Percentiles rank a stretch among this genome's conserved stretches.
Evolutionary conservation across 1,140 invertebrate species (phyloP).

Genomic region (Pseudoatta argentina): DNA sequence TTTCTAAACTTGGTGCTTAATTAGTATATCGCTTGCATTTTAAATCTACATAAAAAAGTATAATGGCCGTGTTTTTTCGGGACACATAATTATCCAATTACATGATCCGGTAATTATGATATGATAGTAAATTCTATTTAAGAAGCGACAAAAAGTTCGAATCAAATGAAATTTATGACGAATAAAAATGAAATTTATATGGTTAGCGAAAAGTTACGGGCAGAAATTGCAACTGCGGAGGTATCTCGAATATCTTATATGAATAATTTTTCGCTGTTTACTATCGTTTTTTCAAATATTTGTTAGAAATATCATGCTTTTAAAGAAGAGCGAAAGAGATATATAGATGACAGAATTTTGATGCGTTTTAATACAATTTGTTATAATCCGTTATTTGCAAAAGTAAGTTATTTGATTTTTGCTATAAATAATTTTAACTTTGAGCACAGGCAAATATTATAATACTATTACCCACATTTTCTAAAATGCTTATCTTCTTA

Average conservation of each 20-base stretch:
- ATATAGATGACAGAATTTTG: not conserved
- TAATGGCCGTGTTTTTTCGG: conserved; percentile 1
- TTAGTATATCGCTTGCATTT: conserved; percentile 24
- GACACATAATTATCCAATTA: not conserved
- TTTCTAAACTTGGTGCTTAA: conserved; percentile 13
- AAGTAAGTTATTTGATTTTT: not conserved
- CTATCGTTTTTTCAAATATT: conserved; percentile 1
- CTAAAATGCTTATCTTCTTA: not conserved
- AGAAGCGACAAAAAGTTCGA: not conserved
- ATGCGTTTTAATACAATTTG: not conserved
- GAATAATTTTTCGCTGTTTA: conserved; percentile 12
- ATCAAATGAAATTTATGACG: no score
- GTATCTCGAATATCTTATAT: not conserved
- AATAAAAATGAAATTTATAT: not conserved
- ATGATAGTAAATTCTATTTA: not conserved
- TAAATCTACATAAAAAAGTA: not conserved
- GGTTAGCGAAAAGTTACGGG: not conserved
- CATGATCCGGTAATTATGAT: not conserved
- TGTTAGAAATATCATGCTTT: not conserved
- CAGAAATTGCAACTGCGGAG: not conserved
- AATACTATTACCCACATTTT: not conserved
- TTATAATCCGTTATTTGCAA: not conserved
- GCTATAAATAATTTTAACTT: conserved; percentile 2
- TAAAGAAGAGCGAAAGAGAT: not conserved
- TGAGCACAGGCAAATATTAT: not conserved